phyloP scores from a whole-genome alignment of 2,797 vertebrate species.

The Siniperca undulata region DNA sequence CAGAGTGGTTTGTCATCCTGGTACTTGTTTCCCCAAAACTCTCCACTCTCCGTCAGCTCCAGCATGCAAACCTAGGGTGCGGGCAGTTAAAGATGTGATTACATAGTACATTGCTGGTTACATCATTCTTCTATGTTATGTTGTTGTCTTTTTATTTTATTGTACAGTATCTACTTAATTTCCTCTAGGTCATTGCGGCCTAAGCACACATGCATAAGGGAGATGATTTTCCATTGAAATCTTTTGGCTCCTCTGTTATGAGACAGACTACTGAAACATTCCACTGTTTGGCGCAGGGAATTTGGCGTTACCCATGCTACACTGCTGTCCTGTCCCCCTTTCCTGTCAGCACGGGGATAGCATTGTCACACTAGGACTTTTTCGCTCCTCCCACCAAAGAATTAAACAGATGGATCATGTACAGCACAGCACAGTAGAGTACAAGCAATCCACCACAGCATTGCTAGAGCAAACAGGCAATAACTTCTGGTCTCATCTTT shows the following conservation, averaged over 20 bases:
- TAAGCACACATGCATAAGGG: conserved; percentile 70
- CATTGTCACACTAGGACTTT: conserved; percentile 59
- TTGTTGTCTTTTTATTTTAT: conserved; percentile 58
- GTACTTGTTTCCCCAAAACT: conserved; percentile 59
- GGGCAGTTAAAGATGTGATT: conserved; percentile 74
- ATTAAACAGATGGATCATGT: conserved; percentile 66
- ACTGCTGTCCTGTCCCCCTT: conserved; percentile 69
- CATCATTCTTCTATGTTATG: conserved; percentile 62
- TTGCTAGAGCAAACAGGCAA: conserved; percentile 68
- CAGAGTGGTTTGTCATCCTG: conserved; percentile 62
- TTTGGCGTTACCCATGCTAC: conserved; percentile 66
- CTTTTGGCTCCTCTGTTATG: conserved; percentile 68
- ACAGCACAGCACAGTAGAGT: conserved; percentile 65
- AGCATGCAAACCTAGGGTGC: conserved; percentile 66
- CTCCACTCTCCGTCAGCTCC: conserved; percentile 54
- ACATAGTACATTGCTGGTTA: conserved; percentile 69
- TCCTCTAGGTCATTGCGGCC: conserved; percentile 62
- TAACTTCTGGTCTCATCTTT: conserved; percentile 69
- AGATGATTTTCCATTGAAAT: conserved; percentile 69
- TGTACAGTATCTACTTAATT: conserved; percentile 54
- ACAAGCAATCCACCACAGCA: conserved; percentile 56
- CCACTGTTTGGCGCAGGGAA: conserved; percentile 76
- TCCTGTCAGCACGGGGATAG: conserved; percentile 49
- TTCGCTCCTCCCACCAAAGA: conserved; percentile 86
- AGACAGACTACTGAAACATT: conserved; percentile 87